Conservation (phyloP, 1,140 invertebrate species). For the Bombus sibiricus region DNA sequence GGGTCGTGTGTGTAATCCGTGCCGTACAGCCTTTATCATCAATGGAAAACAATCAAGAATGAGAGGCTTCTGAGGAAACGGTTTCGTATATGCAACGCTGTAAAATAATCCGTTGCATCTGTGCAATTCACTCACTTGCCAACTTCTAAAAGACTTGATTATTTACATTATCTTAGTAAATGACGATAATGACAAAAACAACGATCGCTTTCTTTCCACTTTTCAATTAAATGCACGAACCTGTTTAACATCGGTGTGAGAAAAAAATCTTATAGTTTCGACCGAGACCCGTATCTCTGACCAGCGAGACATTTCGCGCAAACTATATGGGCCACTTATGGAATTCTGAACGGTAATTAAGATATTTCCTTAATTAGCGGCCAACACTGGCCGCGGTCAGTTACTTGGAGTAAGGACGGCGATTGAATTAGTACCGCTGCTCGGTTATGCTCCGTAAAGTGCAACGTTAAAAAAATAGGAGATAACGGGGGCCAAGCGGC, state of each 20-base stretch:
- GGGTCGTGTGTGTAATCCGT: conserved; percentile 58
- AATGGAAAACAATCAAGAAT: conserved; percentile 64
- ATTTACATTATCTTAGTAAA: not conserved
- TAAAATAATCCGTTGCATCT: conserved; percentile 17
- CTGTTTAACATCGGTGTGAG: not conserved
- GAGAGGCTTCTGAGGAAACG: conserved; percentile 46
- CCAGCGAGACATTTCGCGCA: not conserved
- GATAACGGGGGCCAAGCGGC: conserved; percentile 25
- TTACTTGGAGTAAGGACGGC: conserved; percentile 48
- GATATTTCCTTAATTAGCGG: conserved; percentile 71
- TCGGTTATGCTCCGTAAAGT: conserved; percentile 65
- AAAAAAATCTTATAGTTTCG: conserved; percentile 9
- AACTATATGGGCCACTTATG: conserved; percentile 63
- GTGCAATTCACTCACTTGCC: not conserved
- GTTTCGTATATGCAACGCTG: conserved; percentile 3
- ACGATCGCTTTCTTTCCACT: not conserved
- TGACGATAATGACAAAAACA: not conserved
- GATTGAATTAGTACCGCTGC: conserved; percentile 69
- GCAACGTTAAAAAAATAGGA: conserved; percentile 48
- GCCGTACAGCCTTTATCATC: conserved; percentile 57
- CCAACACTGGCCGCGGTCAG: conserved; percentile 28
- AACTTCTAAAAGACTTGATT: not conserved
- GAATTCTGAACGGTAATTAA: conserved; percentile 71
- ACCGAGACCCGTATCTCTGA: conserved; percentile 53
- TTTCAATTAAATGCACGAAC: not conserved